Conservation (phyloP, 2,113 vertebrate species). For the Xerus inauris region DNA sequence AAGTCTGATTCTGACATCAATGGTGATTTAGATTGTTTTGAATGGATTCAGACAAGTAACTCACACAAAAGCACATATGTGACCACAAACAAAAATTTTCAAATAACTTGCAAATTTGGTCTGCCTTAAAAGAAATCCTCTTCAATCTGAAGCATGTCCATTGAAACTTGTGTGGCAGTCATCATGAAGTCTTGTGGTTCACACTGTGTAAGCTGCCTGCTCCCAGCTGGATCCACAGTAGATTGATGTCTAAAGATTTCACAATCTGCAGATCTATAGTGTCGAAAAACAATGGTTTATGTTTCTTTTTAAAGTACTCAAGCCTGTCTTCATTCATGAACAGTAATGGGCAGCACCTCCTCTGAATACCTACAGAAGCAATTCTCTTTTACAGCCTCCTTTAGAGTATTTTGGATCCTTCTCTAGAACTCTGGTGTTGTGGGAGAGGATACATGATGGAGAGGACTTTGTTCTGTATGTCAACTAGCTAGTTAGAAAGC, state of each 20-base stretch:
- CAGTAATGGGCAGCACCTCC: background rate
- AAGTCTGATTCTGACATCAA: background rate
- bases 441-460: background rate
- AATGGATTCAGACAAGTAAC: background rate
- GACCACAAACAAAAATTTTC: background rate
- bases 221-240: background rate
- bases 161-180: background rate
- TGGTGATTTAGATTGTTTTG: background rate
- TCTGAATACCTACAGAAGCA: background rate
- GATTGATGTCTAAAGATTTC: background rate
- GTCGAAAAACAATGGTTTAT: background rate
- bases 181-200: background rate
- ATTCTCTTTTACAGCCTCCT: background rate
- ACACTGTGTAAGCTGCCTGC: background rate
- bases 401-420: background rate
- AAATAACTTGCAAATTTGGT: background rate
- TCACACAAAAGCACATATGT: background rate
- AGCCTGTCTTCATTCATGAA: background rate
- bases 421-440: too few species aligned
- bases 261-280: background rate
- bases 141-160: background rate
- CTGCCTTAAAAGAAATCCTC: constrained; percentile 5
- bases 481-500: background rate
- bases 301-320: background rate
- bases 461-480: background rate